Conservation (phyloP, 2,797 vertebrate genomes). For the Periparus ater region DNA sequence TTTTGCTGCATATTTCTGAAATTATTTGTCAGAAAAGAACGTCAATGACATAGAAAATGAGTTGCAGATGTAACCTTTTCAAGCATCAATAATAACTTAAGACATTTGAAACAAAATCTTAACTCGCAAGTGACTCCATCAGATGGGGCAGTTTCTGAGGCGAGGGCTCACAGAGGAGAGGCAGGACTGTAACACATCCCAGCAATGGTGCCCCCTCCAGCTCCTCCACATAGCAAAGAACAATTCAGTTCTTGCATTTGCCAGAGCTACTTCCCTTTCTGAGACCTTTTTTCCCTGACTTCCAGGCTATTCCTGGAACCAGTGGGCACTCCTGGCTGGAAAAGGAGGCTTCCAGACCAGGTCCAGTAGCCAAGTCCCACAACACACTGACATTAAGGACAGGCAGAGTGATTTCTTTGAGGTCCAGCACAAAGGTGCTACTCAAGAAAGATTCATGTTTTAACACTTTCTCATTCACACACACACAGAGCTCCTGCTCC, state of each 20-base stretch:
- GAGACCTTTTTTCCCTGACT: conserved; percentile 26
- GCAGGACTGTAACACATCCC: background rate
- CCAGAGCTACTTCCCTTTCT: background rate
- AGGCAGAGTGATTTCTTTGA: background rate
- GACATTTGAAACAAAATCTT: conserved; percentile 51
- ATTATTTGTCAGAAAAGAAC: conserved; percentile 68
- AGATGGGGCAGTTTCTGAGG: background rate
- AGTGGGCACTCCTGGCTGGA: background rate
- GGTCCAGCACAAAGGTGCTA: background rate
- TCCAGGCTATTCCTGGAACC: background rate
- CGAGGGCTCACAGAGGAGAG: background rate
- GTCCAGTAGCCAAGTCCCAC: background rate
- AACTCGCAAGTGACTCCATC: conserved; percentile 48
- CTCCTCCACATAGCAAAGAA: background rate
- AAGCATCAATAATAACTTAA: conserved; percentile 65
- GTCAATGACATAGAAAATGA: conserved; percentile 62
- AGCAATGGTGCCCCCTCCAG: background rate
- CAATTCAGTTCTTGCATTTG: background rate
- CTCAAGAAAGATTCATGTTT: background rate
- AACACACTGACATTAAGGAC: background rate
- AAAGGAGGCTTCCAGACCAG: background rate
- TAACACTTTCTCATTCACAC: background rate
- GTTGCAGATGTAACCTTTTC: conserved; percentile 71
- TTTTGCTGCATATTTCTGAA: conserved; percentile 66
- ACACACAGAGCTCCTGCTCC: background rate